A percentile compares a stretch with the other conserved stretches of the same genome.
Evolutionary conservation across 1,140 invertebrate species (phyloP).

Genomic region (Pseudomyrmex gracilis): DNA sequence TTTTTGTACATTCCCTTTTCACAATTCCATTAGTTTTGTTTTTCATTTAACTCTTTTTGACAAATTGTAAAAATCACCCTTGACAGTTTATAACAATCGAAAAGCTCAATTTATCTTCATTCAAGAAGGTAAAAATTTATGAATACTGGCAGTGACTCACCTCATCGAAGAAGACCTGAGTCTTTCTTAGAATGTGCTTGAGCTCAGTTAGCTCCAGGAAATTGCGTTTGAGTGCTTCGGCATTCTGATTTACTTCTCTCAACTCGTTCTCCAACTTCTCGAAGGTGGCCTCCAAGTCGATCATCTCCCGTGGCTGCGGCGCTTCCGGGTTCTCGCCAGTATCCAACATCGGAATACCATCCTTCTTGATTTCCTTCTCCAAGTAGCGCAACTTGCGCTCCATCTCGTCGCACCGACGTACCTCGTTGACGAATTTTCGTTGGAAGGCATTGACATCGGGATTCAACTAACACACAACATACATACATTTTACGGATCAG

Average conservation of each 20-base stretch:
- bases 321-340: conserved; percentile 99
- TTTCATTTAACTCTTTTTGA: neutral
- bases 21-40: conserved; percentile 8
- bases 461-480: conserved; percentile 89
- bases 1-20: conserved; percentile 19
- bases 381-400: conserved; percentile 97
- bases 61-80: neutral
- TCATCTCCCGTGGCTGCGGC: conserved; percentile 99
- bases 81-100: neutral
- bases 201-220: conserved; percentile 98
- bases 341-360: conserved; percentile 98
- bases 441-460: conserved; percentile 98
- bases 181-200: conserved; percentile 98
- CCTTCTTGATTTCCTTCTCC: conserved; percentile 99
- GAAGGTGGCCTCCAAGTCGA: conserved; percentile 99
- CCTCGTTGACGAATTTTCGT: conserved; percentile 96
- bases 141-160: conserved; percentile 87
- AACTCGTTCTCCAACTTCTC: conserved; percentile 98
- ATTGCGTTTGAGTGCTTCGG: conserved; percentile 98
- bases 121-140: neutral
- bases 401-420: conserved; percentile 97
- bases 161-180: conserved; percentile 99
- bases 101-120: neutral
- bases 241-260: conserved; percentile 98
- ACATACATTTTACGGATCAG: neutral